These are phyloP conservation scores for Anticlea derivata DNA, from an alignment of 2,888 invertebrate species.

Conservation along the genomic window DNA sequence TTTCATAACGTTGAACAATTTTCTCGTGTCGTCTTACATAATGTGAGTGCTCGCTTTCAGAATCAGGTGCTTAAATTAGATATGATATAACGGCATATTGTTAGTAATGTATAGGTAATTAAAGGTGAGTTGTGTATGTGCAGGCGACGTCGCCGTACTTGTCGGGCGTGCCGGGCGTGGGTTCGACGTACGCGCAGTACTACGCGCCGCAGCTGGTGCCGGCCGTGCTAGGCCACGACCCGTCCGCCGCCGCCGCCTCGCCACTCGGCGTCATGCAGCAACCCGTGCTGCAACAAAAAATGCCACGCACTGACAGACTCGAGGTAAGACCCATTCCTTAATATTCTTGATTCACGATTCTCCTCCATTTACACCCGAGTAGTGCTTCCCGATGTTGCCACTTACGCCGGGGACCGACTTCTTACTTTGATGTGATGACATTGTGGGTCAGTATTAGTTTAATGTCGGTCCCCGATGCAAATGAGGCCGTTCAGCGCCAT, in stretches of 20 bases:
- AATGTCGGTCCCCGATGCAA: slow-evolving; percentile 64
- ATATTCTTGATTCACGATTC: slow-evolving; percentile 35
- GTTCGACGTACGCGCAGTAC: slow-evolving; percentile 95
- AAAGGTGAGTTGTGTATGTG: slow-evolving; percentile 42
- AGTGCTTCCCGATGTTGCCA: slow-evolving; percentile 69
- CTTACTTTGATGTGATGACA: background rate
- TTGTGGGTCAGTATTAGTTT: background rate
- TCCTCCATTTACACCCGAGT: slow-evolving; percentile 52
- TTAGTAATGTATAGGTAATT: slow-evolving; percentile 11
- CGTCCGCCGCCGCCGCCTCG: slow-evolving; percentile 89
- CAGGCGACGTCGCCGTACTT: slow-evolving; percentile 96
- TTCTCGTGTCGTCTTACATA: background rate
- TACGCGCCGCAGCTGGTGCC: slow-evolving; percentile 96
- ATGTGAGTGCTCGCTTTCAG: slow-evolving; percentile 17
- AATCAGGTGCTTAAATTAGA: slow-evolving; percentile 9
- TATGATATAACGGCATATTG: slow-evolving; percentile 6
- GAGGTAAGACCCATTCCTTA: slow-evolving; percentile 88
- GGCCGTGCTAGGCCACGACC: slow-evolving; percentile 94
- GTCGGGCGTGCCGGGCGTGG: slow-evolving; percentile 94
- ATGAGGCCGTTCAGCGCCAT: slow-evolving; percentile 56
- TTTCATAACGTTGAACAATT: background rate
- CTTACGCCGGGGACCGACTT: slow-evolving; percentile 64
- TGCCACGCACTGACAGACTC: slow-evolving; percentile 97
- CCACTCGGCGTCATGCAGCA: slow-evolving; percentile 94
- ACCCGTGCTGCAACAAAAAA: slow-evolving; percentile 95